Conservation (phyloP, 2,113 vertebrate genomes). For the Sitta europaea region DNA sequence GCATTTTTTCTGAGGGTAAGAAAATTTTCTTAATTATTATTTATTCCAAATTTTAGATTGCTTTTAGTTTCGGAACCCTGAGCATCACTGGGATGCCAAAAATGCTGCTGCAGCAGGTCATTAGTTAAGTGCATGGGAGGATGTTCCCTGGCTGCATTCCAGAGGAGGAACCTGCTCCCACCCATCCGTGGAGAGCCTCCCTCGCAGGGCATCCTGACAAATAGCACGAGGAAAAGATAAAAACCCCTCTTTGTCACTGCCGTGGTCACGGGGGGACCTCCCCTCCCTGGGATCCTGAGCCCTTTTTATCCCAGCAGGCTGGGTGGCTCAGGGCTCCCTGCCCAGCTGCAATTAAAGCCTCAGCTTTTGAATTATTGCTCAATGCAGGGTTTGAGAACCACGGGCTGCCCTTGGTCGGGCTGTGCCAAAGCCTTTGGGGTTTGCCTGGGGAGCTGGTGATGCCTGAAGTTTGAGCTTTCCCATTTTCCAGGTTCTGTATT, state of each 20-base stretch:
- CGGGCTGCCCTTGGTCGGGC: not conserved
- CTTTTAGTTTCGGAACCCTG: not conserved
- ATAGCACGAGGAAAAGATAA: not conserved
- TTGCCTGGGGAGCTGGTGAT: not conserved
- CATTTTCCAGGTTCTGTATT: not conserved
- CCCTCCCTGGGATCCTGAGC: fast-evolving
- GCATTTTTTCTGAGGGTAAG: not conserved
- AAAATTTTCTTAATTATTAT: not conserved
- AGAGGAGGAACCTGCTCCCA: not conserved
- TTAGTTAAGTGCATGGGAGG: not conserved
- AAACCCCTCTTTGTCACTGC: not conserved
- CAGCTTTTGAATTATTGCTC: not conserved
- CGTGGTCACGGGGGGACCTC: fast-evolving
- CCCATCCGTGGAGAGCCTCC: not conserved
- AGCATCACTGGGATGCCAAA: not conserved
- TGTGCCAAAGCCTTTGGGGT: not conserved
- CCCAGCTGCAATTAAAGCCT: not conserved
- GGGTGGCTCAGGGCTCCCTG: not conserved
- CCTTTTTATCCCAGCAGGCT: not conserved
- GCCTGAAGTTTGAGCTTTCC: fast-evolving
- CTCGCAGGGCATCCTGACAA: not conserved
- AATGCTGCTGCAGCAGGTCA: not conserved
- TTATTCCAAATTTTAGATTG: not conserved
- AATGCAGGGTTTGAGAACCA: not conserved
- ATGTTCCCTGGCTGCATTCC: constrained; percentile 16